A percentile compares a stretch with the other conserved stretches of the same genome.
Conservation (phyloP, 2,888 invertebrate genomes). For the Synergus gifuensis region DNA sequence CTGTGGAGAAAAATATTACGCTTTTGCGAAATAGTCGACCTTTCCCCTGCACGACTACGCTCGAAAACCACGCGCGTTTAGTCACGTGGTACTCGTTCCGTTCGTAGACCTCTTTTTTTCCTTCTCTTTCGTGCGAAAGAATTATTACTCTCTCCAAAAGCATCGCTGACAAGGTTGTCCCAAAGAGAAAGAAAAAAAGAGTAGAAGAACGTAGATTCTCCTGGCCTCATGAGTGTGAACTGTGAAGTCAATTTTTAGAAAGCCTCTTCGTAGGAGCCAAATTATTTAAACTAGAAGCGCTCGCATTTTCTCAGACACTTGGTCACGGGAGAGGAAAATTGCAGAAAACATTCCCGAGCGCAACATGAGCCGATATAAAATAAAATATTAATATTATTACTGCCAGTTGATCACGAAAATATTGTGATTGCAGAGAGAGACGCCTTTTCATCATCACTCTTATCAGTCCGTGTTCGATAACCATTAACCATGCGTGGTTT, state of each 20-base stretch:
- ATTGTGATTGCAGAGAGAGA: neutral
- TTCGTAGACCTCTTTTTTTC: slow-evolving; percentile 8
- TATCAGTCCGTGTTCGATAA: neutral
- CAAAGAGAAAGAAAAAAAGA: neutral
- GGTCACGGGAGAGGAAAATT: too few relatives aligned
- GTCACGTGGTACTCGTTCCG: neutral
- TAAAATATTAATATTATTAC: too few relatives aligned
- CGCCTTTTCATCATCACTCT: neutral
- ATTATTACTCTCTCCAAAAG: neutral
- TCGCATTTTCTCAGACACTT: too few relatives aligned
- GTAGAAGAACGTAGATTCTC: neutral
- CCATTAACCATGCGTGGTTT: neutral
- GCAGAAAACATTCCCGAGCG: too few relatives aligned
- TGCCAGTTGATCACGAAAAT: neutral
- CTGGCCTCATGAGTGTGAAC: neutral
- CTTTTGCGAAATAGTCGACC: slow-evolving; percentile 21
- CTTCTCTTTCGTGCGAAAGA: neutral
- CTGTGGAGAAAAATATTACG: neutral
- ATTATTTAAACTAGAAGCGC: too few relatives aligned
- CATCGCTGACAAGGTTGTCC: slow-evolving; percentile 7
- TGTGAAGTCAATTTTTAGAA: neutral
- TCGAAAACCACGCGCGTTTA: slow-evolving; percentile 9
- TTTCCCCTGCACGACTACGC: slow-evolving; percentile 18
- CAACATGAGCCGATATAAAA: too few relatives aligned
- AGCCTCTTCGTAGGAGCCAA: neutral